Evolutionary conservation across 1,140 invertebrate species (phyloP).

Genomic region (Papilio polyxenes): DNA sequence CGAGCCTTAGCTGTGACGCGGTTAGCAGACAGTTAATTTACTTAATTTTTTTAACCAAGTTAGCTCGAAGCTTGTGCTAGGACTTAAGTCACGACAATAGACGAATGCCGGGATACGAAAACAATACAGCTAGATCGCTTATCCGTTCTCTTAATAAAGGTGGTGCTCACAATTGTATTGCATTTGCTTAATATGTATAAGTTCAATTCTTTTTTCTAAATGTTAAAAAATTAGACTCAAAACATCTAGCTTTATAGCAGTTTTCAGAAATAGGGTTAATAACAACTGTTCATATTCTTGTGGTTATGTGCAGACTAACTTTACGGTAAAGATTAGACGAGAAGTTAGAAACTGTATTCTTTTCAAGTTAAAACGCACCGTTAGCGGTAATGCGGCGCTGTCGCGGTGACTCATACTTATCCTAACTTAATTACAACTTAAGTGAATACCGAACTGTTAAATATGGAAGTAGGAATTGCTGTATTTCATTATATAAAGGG

Average conservation of each 20-base stretch:
- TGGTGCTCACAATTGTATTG: no score
- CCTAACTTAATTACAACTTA: conserved; percentile 2
- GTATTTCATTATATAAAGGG: not conserved
- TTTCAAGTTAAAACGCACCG: not conserved
- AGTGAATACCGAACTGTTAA: not conserved
- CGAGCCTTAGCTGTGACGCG: no score
- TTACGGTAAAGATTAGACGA: conserved; percentile 11
- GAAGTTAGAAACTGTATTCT: conserved; percentile 6
- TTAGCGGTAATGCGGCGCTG: not conserved
- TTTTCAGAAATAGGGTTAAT: not conserved
- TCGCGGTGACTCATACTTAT: not conserved
- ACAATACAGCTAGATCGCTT: no score
- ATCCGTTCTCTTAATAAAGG: no score
- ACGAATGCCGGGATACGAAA: no score
- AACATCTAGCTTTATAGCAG: not conserved
- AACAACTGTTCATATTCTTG: conserved; percentile 1
- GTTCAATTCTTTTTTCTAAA: no score
- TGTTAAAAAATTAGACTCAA: no score
- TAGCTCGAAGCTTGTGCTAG: no score
- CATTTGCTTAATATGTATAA: no score
- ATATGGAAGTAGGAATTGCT: not conserved
- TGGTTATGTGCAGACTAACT: not conserved
- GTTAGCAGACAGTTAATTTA: no score
- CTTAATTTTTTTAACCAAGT: no score
- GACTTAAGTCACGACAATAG: no score